Evolutionary conservation across 2,113 vertebrate genomes (phyloP), one percentile per base, ranked within the genome.

Genomic region (Grus americana): DNA sequence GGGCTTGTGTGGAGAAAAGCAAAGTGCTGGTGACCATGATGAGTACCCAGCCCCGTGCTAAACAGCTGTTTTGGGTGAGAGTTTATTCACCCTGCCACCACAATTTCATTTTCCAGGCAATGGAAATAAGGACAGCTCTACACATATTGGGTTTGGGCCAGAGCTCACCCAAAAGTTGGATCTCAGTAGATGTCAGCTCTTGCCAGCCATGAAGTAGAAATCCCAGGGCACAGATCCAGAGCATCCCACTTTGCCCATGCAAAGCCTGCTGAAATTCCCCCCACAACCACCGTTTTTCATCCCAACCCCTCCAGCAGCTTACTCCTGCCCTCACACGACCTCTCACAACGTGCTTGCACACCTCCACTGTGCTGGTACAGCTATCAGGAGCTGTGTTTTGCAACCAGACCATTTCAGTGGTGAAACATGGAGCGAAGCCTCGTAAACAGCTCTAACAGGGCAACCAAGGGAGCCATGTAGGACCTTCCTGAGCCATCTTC

Each of bases 21-120:
- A 55, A 50, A 52, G 42, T n/a, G 40, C 59, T 40, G 11, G 42
- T 34, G 40, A 40, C 42, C 27, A 66, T 0, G 0, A 3, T 1
- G 16, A 57, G 75, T 86, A 38, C 52, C 29, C 75, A 65, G 42
- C 21, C n/a, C 55, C 36, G 32, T 0, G 1, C 32, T 52, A 58
- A 72, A 30, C 1, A 1, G 21, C 58, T 71, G 30, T 1, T 57
- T 84, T 11, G 32, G 46, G 34, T 3, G 16, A 54, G 12, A 34
- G 23, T 47, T 80, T 66, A 40, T 49, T 88, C 7, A 4, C n/a
- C 5, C 9, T 57, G 44, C 17, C 68, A 29, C 14, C n/a, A 46
- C 14, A 2, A 13, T 12, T 79, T 40, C 36, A 26, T 75, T 67
- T 63, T 71, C 58, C 32, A 67, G 17, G 47, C 1, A 2, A 36